Evolutionary conservation across 2,888 invertebrate genomes (phyloP).

Genomic region (Anoplius nigerrimus): DNA sequence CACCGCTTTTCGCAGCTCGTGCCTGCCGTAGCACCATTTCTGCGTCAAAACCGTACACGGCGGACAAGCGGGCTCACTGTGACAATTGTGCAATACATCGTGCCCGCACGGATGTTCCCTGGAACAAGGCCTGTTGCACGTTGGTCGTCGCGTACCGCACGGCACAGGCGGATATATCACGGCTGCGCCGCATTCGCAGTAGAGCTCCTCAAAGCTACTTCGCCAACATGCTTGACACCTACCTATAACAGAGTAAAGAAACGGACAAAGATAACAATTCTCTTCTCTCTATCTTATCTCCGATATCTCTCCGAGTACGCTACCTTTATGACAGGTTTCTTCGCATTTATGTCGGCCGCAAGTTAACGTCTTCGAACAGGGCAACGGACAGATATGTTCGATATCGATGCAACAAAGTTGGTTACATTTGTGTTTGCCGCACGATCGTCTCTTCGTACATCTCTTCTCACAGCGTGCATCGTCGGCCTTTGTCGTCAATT

Average conservation of each 20-base stretch:
- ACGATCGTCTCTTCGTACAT: conserved; percentile 91
- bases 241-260: conserved; percentile 42
- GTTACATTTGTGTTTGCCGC: conserved; percentile 94
- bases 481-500: conserved; percentile 82
- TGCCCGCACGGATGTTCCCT: conserved; percentile 88
- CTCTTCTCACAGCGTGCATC: conserved; percentile 91
- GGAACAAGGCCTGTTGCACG: conserved; percentile 86
- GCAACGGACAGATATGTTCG: conserved; percentile 90
- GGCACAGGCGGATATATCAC: conserved; percentile 93
- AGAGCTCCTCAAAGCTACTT: conserved; percentile 88
- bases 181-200: conserved; percentile 92
- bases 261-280: not conserved
- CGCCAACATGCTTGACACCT: conserved; percentile 69
- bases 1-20: conserved; percentile 90
- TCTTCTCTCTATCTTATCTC: not conserved
- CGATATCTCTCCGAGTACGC: not conserved
- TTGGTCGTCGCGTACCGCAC: conserved; percentile 92
- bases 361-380: conserved; percentile 87
- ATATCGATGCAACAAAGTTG: conserved; percentile 90
- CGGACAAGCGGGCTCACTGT: conserved; percentile 84
- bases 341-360: conserved; percentile 95
- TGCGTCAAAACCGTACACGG: conserved; percentile 92
- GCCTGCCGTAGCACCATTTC: conserved; percentile 88
- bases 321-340: conserved; percentile 91
- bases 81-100: conserved; percentile 90